phyloP scores from a whole-genome alignment of 2,113 vertebrate genomes.

The Oostethus manadensis region DNA sequence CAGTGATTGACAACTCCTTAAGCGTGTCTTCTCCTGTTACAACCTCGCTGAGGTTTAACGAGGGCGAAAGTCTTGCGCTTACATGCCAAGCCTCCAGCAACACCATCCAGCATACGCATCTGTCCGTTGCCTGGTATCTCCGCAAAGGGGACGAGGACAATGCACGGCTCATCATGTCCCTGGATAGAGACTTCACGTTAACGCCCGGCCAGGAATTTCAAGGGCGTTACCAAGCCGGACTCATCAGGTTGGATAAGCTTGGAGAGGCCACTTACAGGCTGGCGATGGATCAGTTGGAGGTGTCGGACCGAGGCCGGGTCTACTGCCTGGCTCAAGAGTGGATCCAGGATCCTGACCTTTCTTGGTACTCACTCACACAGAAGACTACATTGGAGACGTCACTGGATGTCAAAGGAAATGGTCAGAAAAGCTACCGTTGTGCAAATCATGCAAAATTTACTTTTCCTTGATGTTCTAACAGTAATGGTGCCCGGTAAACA shows the following conservation, averaged over 20 bases:
- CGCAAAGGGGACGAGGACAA: slow-evolving; percentile 20
- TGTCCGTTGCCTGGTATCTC: slow-evolving; percentile 82
- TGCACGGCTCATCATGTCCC: slow-evolving; percentile 66
- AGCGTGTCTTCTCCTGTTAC: slow-evolving; percentile 57
- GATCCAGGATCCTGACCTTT: slow-evolving; percentile 84
- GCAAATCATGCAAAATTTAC: no score
- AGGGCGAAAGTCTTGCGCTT: slow-evolving; percentile 74
- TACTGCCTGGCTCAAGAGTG: slow-evolving; percentile 81
- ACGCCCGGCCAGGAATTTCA: slow-evolving; percentile 70
- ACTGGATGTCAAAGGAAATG: slow-evolving; percentile 53
- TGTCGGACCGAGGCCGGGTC: slow-evolving; percentile 75
- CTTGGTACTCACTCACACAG: slow-evolving; percentile 76
- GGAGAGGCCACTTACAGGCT: slow-evolving; percentile 73
- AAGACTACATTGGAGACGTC: slow-evolving; percentile 53
- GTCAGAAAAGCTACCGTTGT: slow-evolving; percentile 33
- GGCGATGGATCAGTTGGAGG: slow-evolving; percentile 52
- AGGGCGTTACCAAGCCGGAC: slow-evolving; percentile 65
- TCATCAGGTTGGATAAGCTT: slow-evolving; percentile 74
- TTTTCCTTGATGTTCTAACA: no score
- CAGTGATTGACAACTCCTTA: slow-evolving; percentile 85
- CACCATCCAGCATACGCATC: slow-evolving; percentile 85
- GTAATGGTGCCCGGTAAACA: no score
- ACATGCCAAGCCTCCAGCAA: slow-evolving; percentile 77
- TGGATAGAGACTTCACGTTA: slow-evolving; percentile 79
- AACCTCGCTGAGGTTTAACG: slow-evolving; percentile 41